These are phyloP conservation scores for Pelobates fuscus DNA, from an alignment of 2,113 vertebrate genomes.

Conservation along the genomic window DNA sequence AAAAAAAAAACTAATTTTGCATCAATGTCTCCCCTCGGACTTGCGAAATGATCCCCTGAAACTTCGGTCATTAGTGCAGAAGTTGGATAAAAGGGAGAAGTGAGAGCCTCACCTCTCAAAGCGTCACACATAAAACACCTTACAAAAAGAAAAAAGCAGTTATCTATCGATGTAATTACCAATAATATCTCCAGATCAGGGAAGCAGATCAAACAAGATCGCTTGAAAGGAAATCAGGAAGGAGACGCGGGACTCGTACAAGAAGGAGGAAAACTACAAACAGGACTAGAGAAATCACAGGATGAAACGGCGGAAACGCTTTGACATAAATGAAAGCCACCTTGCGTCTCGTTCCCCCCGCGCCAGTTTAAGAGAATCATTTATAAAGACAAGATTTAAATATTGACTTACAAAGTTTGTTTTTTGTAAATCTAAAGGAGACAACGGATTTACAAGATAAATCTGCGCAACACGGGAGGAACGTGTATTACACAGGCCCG, in stretches of 20 bases:
- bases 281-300: conserved; percentile 28
- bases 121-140: conserved; percentile 41
- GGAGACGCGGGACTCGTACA: conserved; percentile 11
- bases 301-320: conserved; percentile 44
- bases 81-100: background rate
- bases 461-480: background rate
- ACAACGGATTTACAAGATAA: background rate
- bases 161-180: conserved; percentile 63
- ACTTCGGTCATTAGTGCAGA: too few species aligned
- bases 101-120: conserved; percentile 36
- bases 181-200: conserved; percentile 58
- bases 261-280: conserved; percentile 40
- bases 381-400: conserved; percentile 26
- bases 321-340: conserved; percentile 25
- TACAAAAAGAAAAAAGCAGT: conserved; percentile 25
- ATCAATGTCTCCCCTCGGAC: too few species aligned
- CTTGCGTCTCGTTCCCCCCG: background rate
- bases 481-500: background rate
- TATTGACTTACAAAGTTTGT: conserved; percentile 18
- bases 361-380: conserved; percentile 10
- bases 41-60: too few species aligned
- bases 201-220: conserved; percentile 57
- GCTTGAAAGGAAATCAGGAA: conserved; percentile 51
- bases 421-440: conserved; percentile 15
- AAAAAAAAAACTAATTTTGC: too few species aligned